Evolutionary conservation across 1,140 invertebrate genomes (phyloP), one percentile per base, ranked within the genome.

Genomic region (Hycleus cichorii): DNA sequence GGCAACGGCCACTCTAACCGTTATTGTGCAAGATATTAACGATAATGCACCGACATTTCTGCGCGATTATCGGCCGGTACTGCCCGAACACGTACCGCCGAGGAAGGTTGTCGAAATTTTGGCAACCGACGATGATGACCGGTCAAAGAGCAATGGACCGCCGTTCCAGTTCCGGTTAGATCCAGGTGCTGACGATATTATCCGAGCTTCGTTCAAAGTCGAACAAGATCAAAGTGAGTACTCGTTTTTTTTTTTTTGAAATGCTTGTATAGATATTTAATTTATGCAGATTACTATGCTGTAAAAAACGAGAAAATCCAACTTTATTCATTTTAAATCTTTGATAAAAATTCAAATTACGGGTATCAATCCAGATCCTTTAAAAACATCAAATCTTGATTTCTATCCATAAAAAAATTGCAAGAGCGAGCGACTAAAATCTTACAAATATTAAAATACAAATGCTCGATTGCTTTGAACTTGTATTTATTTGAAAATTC

Each of bases 21-120:
- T 98, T 0, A 91, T 94, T 58, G 93, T 98, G 0, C 89, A 91
- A 72, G 95, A 98, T 69, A 94, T 98, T 53, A 98, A 98, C 74
- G 96, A 98, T 69, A 97, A 92, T 73, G 87, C 89, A 1, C 93
- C 93, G 1, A 89, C 87, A 60, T 94, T 95, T 76, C 78, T 92
- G 2, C 90, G 94, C 71, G 91, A 95, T 69, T 97, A 97, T 72
- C 81, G 91, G 47, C 94, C 95, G 0, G 90, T 97, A 7, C 79
- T 97, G 48, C 89, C 89, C 0, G 94, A 97, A 74, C 91, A 95
- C 73, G 84, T 89, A 43, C 84, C 88, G 38, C 89, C 93, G 38
- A 84, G 89, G 65, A 93, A 93, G 78, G 89, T 95, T 7, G 88
- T 94, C 2, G 91, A 95, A 77, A 90, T 98, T 57, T 79, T 95